Evolutionary conservation across 2,797 vertebrate species (phyloP), one percentile per base, ranked within the genome.

Genomic region (Rhabdophis nuchalis): DNA sequence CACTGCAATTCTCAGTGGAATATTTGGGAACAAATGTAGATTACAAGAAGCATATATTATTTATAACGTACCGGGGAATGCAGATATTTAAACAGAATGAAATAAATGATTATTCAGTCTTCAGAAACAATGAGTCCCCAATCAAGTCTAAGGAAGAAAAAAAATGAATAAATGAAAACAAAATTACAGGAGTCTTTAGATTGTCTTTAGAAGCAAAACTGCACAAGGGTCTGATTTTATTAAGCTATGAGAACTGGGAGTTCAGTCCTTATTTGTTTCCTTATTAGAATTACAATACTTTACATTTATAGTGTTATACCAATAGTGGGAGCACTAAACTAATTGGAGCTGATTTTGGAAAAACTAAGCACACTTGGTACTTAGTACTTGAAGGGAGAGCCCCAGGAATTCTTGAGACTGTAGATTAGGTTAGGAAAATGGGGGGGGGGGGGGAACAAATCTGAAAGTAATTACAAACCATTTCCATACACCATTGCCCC

Each of bases 1-100:
- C 89, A 88, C n/a, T 64, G 86, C 89, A 91, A 54, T 61, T 85
- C 85, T 64, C 92, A 85, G 3, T 11, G 64, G 85, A 90, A 57
- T 90, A 87, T 82, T 12, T 52, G 86, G 61, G 41, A 90, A 87
- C 41, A 87, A 92, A 72, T 86, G 41, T 25, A 52, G 72, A 82
- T 87, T 41, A 36, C 9, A 46, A 29, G 2, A 27, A 77, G 32
- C 53, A 87, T 92, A 61, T 77, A 58, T 82, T 90, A 92, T 92
- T 90, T 90, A 93, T 82, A 93, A 77, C 53, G 52, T 58, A n/a
- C 54, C 2, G 46, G 46, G 10, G 25, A 64, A 64, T 85, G 16
- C 29, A 53, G 61, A 85, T 82, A 85, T 90, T 88, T 54, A 90
- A 90, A 88, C 41, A 90, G 86, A 86, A 58, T 25, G n/a, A 8